phyloP scores from a whole-genome alignment of 2,797 vertebrate genomes.

The Onychomys arenicola region DNA sequence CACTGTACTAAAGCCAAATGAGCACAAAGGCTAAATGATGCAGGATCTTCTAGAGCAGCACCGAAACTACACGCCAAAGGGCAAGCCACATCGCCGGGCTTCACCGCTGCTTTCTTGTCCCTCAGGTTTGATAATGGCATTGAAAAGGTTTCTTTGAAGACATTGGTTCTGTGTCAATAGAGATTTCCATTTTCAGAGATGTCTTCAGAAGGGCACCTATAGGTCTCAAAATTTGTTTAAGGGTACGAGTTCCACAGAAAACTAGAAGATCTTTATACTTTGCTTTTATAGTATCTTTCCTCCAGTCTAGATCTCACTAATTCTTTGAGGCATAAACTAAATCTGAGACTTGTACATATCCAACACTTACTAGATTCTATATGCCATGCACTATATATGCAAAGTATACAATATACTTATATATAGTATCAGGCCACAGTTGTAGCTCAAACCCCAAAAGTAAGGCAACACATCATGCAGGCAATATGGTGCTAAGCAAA shows the following conservation, averaged over 20 bases:
- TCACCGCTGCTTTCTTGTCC: not conserved
- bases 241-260: not conserved
- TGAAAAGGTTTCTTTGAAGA: not conserved
- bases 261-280: not conserved
- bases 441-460: not conserved
- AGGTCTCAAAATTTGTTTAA: not conserved
- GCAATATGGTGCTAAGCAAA: not conserved
- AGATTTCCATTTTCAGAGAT: not conserved
- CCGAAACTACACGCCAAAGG: conserved; percentile 38
- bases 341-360: not conserved
- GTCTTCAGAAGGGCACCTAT: not conserved
- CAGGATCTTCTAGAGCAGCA: conserved; percentile 74
- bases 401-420: not conserved
- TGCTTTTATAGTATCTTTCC: not conserved
- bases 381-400: not conserved
- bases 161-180: not conserved
- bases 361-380: not conserved
- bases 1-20: conserved; percentile 75
- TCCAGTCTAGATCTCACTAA: not conserved
- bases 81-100: not conserved
- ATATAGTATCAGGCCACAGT: not conserved
- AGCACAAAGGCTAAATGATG: conserved; percentile 78
- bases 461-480: not conserved
- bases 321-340: not conserved
- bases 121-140: not conserved